Evolutionary conservation across 2,888 invertebrate genomes (phyloP), one percentile per base, ranked within the genome.

Genomic region (Protula sp.): DNA sequence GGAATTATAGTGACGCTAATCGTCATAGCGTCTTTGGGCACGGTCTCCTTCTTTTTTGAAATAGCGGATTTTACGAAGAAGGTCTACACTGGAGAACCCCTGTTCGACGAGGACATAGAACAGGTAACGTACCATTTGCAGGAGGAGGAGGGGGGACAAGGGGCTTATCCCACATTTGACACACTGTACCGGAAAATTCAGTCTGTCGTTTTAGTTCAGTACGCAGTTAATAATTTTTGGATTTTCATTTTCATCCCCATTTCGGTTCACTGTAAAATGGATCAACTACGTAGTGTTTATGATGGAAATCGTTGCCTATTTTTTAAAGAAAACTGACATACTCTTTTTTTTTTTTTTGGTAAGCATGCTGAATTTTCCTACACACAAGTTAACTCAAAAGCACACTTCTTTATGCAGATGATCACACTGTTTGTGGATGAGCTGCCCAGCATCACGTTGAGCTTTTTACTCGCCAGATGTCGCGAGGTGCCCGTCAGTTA

Each of bases 401-500:
- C n/a, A n/a, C n/a, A n/a, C n/a, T n/a, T n/a, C n/a, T 50, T 69
- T 14, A 61, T 65, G 26, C 69, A 70, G 1, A 63, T 69, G 0
- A 22, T 72, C 2, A 64, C 63, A 1, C 59, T 74, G 30, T 72
- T 72, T 69, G 27, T 70, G 0, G 68, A 68, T 50, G 71, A 73
- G 52, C 59, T 72, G 24, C 73, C 73, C 4, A 68, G 69, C 30
- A 54, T 69, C 2, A 58, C 66, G 0, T 61, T 72, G 38, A 72
- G 67, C 57, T 58, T 70, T 31, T 60, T 67, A 38, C 64, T 73
- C 31, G 67, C 67, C 9, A n/a, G 63, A 26, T 73, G 74, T 52
- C 69, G 71, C 19, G 63, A 63, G 52, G 72, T 72, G 29, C 70
- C 72, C 5, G 65, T 71, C 60, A 74, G 73, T 47, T 61, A 68